phyloP scores from a whole-genome alignment of 2,797 vertebrate species.

The Pseudocheirus occidentalis region DNA sequence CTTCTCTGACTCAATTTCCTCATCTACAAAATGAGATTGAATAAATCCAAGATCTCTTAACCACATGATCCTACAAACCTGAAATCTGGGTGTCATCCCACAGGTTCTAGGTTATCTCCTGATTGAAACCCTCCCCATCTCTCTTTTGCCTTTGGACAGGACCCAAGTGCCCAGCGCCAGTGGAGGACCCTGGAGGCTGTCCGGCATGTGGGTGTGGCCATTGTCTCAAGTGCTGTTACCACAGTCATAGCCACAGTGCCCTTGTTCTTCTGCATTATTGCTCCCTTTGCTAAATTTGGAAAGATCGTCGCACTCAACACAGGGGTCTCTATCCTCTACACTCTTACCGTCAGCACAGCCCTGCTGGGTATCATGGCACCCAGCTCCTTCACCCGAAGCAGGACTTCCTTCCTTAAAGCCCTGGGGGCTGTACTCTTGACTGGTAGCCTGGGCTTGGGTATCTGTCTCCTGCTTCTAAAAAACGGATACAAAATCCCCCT shows the following conservation, averaged over 20 bases:
- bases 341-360: conserved; percentile 93
- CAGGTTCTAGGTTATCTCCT: not conserved
- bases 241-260: conserved; percentile 95
- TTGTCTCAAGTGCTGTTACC: conserved; percentile 96
- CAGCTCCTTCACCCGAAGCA: conserved; percentile 89
- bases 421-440: conserved; percentile 85
- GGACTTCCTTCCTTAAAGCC: conserved; percentile 94
- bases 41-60: not conserved
- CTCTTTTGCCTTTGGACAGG: conserved; percentile 82
- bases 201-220: conserved; percentile 94
- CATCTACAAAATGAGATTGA: not conserved
- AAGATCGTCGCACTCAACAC: conserved; percentile 99
- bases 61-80: not conserved
- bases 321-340: conserved; percentile 94
- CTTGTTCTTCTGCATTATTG: conserved; percentile 98
- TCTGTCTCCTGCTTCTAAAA: conserved; percentile 83
- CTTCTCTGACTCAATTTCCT: not conserved
- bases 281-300: conserved; percentile 97
- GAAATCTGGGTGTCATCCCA: not conserved
- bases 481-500: conserved; percentile 85
- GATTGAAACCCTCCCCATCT: accelerated
- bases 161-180: conserved; percentile 86
- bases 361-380: conserved; percentile 92
- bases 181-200: conserved; percentile 91
- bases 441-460: conserved; percentile 81